These are phyloP conservation scores for Ommatoiulus sabulosus DNA, from an alignment of 2,888 invertebrate species.

Conservation along the genomic window DNA sequence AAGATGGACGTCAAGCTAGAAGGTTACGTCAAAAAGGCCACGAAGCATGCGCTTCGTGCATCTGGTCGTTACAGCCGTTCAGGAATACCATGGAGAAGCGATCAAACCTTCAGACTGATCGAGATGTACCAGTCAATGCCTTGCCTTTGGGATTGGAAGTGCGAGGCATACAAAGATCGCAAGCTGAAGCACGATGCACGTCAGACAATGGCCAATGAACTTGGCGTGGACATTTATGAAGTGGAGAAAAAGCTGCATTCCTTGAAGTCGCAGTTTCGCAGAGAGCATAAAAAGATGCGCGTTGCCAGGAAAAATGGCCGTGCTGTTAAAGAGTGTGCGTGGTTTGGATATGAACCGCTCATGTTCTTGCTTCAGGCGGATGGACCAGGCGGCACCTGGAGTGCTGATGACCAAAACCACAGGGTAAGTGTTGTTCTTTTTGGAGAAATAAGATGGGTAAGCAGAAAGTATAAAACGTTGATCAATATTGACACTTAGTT, in stretches of 20 bases:
- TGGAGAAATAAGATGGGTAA: too few relatives aligned
- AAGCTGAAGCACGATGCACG: not conserved
- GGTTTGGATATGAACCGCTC: not conserved
- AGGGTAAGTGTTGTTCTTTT: not conserved
- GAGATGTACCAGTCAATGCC: not conserved
- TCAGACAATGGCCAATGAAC: not conserved
- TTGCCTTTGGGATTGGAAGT: slow-evolving; percentile 7
- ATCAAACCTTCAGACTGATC: too few relatives aligned
- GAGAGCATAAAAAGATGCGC: not conserved
- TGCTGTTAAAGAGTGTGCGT: not conserved
- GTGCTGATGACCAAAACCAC: not conserved
- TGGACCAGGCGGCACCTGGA: not conserved
- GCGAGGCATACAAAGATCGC: not conserved
- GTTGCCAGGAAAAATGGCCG: not conserved
- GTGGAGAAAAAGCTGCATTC: not conserved
- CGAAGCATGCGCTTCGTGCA: too few relatives aligned
- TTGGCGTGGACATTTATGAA: not conserved
- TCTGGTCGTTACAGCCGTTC: too few relatives aligned
- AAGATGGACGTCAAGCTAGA: too few relatives aligned
- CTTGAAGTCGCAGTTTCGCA: not conserved
- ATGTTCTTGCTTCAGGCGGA: not conserved
- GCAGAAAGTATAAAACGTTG: too few relatives aligned
- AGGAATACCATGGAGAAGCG: too few relatives aligned
- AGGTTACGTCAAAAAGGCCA: too few relatives aligned
- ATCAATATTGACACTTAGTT: too few relatives aligned